A percentile compares a stretch with the other conserved stretches of the same genome.
Conservation (phyloP, 2,888 invertebrate genomes). For the Sinelater perroti region DNA sequence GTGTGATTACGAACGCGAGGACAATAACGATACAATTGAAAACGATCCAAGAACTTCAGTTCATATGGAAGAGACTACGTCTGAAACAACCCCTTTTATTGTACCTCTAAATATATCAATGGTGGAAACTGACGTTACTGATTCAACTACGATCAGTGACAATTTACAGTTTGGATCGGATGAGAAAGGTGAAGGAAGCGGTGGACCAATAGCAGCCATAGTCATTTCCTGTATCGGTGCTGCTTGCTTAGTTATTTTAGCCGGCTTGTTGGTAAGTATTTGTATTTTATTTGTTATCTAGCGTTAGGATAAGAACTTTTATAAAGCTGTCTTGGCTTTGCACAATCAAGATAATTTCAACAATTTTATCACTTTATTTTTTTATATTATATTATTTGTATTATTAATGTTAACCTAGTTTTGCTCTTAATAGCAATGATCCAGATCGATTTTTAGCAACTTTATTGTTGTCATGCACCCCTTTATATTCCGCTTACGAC, state of each 20-base stretch:
- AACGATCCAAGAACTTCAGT: not conserved
- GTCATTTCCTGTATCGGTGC: constrained; percentile 84
- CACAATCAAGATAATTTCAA: too few species aligned
- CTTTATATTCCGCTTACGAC: too few species aligned
- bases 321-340: too few species aligned
- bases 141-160: constrained; percentile 41
- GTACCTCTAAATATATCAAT: constrained; percentile 25
- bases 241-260: constrained; percentile 78
- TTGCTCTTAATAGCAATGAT: too few species aligned
- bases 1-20: not conserved
- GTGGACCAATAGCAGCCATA: constrained; percentile 81
- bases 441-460: too few species aligned
- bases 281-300: too few species aligned
- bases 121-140: constrained; percentile 20
- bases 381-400: too few species aligned
- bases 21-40: not conserved
- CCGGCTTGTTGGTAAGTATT: constrained; percentile 78
- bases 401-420: too few species aligned
- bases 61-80: constrained; percentile 30
- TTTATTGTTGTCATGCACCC: too few species aligned
- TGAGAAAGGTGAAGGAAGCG: constrained; percentile 61
- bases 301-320: too few species aligned
- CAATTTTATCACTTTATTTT: too few species aligned
- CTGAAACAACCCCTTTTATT: constrained; percentile 29
- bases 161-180: constrained; percentile 33